Evolutionary conservation across 2,888 invertebrate genomes (phyloP).

Genomic region (Pegoplata infirma): DNA sequence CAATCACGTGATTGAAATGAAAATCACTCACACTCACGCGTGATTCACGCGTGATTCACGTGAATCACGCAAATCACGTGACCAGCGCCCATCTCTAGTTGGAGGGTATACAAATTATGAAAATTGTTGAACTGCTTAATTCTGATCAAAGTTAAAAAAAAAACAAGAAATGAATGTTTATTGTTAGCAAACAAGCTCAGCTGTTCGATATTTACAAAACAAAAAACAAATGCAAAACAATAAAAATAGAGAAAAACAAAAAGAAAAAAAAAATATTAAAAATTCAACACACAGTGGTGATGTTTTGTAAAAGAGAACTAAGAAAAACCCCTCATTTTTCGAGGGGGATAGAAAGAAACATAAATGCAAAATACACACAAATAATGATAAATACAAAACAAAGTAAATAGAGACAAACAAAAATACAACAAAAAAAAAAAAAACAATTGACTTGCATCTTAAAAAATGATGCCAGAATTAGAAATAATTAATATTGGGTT

Average conservation of each 20-base stretch:
- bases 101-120: too few relatives aligned
- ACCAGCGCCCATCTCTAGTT: too few relatives aligned
- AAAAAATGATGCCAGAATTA: background rate
- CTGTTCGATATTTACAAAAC: conserved; percentile 66
- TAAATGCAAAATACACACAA: background rate
- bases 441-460: background rate
- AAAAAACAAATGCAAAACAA: conserved; percentile 1
- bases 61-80: too few relatives aligned
- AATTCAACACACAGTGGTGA: conserved; percentile 9
- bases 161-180: background rate
- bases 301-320: background rate
- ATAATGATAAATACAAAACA: conserved; percentile 7
- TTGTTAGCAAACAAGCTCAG: conserved; percentile 73
- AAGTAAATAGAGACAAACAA: conserved; percentile 9
- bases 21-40: too few relatives aligned
- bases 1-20: too few relatives aligned
- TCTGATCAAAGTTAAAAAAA: conserved; percentile 7
- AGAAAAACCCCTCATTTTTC: background rate
- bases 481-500: too few relatives aligned
- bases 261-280: background rate
- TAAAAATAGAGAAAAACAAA: conserved; percentile 5
- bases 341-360: background rate
- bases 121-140: background rate
- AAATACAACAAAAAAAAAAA: background rate
- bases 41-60: too few relatives aligned